Percentiles rank a stretch among this genome's conserved stretches.
Conservation (phyloP, 2,888 invertebrate genomes). For the Malachius bipustulatus region DNA sequence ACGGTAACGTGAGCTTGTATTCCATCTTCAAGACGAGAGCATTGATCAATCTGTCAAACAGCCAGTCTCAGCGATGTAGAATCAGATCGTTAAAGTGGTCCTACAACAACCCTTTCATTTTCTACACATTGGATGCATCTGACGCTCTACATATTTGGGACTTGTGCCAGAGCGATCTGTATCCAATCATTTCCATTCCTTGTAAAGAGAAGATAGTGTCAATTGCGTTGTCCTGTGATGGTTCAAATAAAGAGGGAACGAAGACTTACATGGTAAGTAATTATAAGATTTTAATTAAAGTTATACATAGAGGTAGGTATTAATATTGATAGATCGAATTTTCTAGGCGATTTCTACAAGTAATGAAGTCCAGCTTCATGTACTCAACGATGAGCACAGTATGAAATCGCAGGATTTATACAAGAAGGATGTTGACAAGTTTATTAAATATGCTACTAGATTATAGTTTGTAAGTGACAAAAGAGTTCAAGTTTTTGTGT, state of each 20-base stretch:
- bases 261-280: slow-evolving; percentile 11
- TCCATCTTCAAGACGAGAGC: slow-evolving; percentile 35
- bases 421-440: slow-evolving; percentile 35
- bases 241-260: too few relatives aligned
- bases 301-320: too few relatives aligned
- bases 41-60: slow-evolving; percentile 31
- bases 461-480: too few relatives aligned
- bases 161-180: slow-evolving; percentile 40
- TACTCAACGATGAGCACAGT: slow-evolving; percentile 36
- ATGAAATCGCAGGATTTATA: slow-evolving; percentile 32
- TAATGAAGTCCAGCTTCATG: slow-evolving; percentile 38
- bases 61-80: slow-evolving; percentile 24
- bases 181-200: slow-evolving; percentile 37
- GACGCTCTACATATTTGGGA: slow-evolving; percentile 44
- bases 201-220: slow-evolving; percentile 34
- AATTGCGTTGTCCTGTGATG: slow-evolving; percentile 37
- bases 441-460: slow-evolving; percentile 38
- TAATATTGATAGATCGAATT: slow-evolving; percentile 11
- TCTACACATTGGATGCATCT: slow-evolving; percentile 38
- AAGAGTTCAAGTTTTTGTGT: too few relatives aligned
- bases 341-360: slow-evolving; percentile 38
- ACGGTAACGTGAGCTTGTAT: slow-evolving; percentile 41
- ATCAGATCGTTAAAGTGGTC: slow-evolving; percentile 43
- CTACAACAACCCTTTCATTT: slow-evolving; percentile 38
- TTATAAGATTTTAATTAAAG: neutral